These are phyloP conservation scores for Eledona agricola DNA, from an alignment of 2,888 invertebrate genomes.

Conservation along the genomic window DNA sequence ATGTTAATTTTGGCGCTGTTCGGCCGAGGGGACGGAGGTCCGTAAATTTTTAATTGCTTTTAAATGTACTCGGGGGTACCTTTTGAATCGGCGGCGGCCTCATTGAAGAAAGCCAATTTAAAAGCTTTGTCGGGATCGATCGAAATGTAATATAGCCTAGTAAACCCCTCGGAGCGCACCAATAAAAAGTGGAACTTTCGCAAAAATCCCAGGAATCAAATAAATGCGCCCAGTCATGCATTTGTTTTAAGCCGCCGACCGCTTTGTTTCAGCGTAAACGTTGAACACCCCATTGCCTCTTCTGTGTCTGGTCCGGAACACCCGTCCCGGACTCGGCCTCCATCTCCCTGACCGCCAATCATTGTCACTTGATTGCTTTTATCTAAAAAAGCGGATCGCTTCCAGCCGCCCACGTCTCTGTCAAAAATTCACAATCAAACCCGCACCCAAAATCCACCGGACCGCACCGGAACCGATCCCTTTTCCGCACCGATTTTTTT, in stretches of 20 bases:
- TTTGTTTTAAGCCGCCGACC: constrained; percentile 49
- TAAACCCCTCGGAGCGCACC: constrained; percentile 31
- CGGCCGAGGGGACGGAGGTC: constrained; percentile 23
- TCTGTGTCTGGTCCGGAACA: constrained; percentile 45
- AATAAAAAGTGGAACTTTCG: constrained; percentile 42
- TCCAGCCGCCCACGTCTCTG: too few relatives aligned
- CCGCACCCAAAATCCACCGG: too few relatives aligned
- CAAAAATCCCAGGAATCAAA: constrained; percentile 51
- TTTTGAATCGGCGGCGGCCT: constrained; percentile 37
- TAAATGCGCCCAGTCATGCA: constrained; percentile 53
- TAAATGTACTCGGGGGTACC: constrained; percentile 44
- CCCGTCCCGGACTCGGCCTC: constrained; percentile 36
- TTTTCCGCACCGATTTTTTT: constrained; percentile 17
- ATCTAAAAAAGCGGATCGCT: constrained; percentile 38
- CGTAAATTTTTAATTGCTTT: constrained; percentile 49
- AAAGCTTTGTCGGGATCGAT: constrained; percentile 44
- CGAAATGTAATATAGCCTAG: constrained; percentile 37
- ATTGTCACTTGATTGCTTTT: constrained; percentile 48
- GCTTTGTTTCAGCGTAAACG: constrained; percentile 52
- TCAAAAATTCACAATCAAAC: too few relatives aligned
- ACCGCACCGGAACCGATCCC: constrained; percentile 15
- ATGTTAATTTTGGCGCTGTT: constrained; percentile 46
- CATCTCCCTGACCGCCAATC: constrained; percentile 46
- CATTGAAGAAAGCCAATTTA: constrained; percentile 46
- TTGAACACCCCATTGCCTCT: constrained; percentile 50